A percentile compares a stretch with the other conserved stretches of the same genome.
phyloP scores from a whole-genome alignment of 2,797 vertebrate genomes.

The Poeciliopsis infans region DNA sequence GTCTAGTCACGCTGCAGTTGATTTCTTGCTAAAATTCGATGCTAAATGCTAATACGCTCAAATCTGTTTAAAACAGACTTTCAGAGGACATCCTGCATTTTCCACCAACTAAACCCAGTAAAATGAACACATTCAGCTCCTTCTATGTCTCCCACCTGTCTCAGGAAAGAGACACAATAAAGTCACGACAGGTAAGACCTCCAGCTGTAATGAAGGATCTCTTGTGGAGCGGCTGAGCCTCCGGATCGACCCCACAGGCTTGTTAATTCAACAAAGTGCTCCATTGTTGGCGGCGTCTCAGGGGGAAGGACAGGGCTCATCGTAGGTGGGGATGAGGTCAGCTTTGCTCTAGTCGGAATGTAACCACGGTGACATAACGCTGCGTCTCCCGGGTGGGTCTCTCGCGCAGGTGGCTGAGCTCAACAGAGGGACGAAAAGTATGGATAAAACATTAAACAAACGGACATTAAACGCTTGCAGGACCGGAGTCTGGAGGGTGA shows the following conservation, averaged over 20 bases:
- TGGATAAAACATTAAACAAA: conserved; percentile 48
- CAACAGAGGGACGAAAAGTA: conserved; percentile 25
- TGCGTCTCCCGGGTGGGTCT: conserved; percentile 26
- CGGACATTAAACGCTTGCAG: conserved; percentile 15
- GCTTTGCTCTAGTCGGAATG: conserved; percentile 41
- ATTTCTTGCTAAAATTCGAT: background rate
- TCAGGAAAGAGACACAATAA: background rate
- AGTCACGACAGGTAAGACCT: background rate
- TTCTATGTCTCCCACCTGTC: background rate
- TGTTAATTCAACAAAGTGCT: conserved; percentile 35
- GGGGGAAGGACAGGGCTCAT: conserved; percentile 25
- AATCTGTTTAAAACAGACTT: background rate
- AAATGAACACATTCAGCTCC: background rate
- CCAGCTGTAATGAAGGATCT: background rate
- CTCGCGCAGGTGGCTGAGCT: conserved; percentile 42
- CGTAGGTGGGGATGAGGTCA: conserved; percentile 67
- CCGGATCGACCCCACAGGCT: conserved; percentile 19
- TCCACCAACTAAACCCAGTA: background rate
- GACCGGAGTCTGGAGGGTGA: background rate
- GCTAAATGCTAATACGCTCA: background rate
- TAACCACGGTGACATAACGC: conserved; percentile 40
- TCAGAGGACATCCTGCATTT: background rate
- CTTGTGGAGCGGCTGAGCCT: conserved; percentile 10
- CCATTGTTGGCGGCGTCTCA: conserved; percentile 19
- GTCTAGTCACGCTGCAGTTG: background rate